Evolutionary conservation across 2,888 invertebrate species (phyloP).

Genomic region (Myathropa florea): DNA sequence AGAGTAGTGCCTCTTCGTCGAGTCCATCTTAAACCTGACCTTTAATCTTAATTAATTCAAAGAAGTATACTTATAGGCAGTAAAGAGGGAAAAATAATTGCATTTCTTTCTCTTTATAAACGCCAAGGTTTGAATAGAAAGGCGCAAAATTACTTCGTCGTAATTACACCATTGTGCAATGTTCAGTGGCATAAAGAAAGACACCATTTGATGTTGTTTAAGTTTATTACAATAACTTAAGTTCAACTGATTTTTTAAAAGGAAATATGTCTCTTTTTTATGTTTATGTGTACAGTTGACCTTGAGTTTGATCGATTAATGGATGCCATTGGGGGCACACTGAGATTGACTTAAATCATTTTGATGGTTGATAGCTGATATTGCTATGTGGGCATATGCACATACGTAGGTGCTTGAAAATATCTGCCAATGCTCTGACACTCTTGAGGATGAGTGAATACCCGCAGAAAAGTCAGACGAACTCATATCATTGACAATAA

Average conservation of each 20-base stretch:
- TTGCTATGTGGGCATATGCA: neutral
- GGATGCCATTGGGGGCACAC: neutral
- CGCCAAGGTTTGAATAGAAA: conserved; percentile 35
- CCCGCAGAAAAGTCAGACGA: neutral
- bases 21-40: conserved; percentile 43
- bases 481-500: neutral
- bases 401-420: conserved; percentile 1
- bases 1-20: conserved; percentile 7
- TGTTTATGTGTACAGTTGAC: neutral
- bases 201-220: neutral
- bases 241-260: neutral
- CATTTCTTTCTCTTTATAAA: conserved; percentile 28
- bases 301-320: conserved; percentile 5
- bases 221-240: conserved; percentile 1
- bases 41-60: conserved; percentile 30
- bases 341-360: conserved; percentile 21
- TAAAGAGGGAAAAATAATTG: conserved; percentile 32
- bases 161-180: conserved; percentile 2
- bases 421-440: neutral
- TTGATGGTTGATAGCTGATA: conserved; percentile 1
- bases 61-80: conserved; percentile 12
- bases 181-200: neutral
- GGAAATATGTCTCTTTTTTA: neutral
- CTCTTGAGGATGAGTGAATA: neutral
- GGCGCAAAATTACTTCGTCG: conserved; percentile 14